phyloP scores from a whole-genome alignment of 2,797 vertebrate species.

The Lagocephalus sceleratus region DNA sequence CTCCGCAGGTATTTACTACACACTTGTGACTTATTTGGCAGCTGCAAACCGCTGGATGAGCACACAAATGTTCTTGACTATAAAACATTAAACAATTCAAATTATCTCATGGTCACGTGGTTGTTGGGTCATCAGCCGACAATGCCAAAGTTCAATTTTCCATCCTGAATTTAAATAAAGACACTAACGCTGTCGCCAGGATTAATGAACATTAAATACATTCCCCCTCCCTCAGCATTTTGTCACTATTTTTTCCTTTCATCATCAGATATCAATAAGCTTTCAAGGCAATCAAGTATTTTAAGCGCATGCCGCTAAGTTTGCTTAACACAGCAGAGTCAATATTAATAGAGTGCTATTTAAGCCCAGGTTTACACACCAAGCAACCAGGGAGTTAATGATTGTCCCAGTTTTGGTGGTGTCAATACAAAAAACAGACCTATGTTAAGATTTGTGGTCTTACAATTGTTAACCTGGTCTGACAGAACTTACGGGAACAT shows the following conservation, averaged over 20 bases:
- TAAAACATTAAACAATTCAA: conserved; percentile 4
- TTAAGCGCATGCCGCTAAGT: conserved; percentile 62
- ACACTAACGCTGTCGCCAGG: background rate
- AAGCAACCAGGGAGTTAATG: conserved; percentile 65
- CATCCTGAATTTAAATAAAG: background rate
- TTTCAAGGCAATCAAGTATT: conserved; percentile 69
- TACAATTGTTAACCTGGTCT: conserved; percentile 38
- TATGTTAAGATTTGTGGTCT: conserved; percentile 39
- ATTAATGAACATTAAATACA: conserved; percentile 13
- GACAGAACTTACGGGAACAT: conserved; percentile 29
- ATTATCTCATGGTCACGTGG: conserved; percentile 6
- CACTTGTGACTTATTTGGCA: conserved; percentile 64
- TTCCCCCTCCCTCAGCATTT: conserved; percentile 13
- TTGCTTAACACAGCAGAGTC: conserved; percentile 73
- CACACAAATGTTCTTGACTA: conserved; percentile 7
- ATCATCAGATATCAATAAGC: conserved; percentile 59
- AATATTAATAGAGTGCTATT: conserved; percentile 77
- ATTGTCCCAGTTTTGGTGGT: conserved; percentile 54
- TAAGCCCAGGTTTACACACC: conserved; percentile 71
- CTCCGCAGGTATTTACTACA: conserved; percentile 72
- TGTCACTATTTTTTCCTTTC: conserved; percentile 37
- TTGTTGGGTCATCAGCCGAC: background rate
- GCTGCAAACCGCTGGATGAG: conserved; percentile 46
- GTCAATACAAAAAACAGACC: conserved; percentile 50
- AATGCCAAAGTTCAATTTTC: background rate